A percentile compares a stretch with the other conserved stretches of the same genome.
Conservation (phyloP, 2,888 invertebrate species). For the Sesamia inferens region DNA sequence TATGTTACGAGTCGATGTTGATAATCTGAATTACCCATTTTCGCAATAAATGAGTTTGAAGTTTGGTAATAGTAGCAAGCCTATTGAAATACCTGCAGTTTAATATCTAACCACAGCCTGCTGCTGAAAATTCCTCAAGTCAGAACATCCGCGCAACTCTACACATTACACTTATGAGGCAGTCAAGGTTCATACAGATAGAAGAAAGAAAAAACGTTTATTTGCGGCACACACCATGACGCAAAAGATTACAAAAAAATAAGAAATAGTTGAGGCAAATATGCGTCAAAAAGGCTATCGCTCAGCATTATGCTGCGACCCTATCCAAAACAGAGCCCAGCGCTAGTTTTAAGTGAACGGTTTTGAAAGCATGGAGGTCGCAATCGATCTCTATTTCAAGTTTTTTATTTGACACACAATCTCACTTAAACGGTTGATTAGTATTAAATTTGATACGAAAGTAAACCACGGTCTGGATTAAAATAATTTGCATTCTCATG, state of each 20-base stretch:
- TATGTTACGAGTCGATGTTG: too few relatives aligned
- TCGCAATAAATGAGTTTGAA: too few relatives aligned
- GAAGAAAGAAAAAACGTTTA: too few relatives aligned
- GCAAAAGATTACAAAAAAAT: too few relatives aligned
- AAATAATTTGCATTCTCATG: background rate
- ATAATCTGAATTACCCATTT: too few relatives aligned
- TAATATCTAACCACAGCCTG: conserved; percentile 13
- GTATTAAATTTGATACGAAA: background rate
- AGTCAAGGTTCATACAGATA: conserved; percentile 15
- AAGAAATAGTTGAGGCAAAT: too few relatives aligned
- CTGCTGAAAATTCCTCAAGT: conserved; percentile 26
- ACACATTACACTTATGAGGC: conserved; percentile 40
- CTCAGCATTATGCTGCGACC: too few relatives aligned
- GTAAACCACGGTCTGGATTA: background rate
- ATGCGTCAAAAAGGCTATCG: too few relatives aligned
- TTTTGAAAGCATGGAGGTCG: conserved; percentile 20
- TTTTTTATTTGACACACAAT: background rate
- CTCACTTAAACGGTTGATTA: background rate
- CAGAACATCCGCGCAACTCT: conserved; percentile 38
- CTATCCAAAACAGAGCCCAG: too few relatives aligned
- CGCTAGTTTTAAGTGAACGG: too few relatives aligned
- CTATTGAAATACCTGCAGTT: conserved; percentile 11
- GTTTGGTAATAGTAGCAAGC: background rate
- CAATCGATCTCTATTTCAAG: background rate
- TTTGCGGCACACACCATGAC: too few relatives aligned